Evolutionary conservation across 2,888 invertebrate genomes (phyloP).

Genomic region (Lycia hirtaria): DNA sequence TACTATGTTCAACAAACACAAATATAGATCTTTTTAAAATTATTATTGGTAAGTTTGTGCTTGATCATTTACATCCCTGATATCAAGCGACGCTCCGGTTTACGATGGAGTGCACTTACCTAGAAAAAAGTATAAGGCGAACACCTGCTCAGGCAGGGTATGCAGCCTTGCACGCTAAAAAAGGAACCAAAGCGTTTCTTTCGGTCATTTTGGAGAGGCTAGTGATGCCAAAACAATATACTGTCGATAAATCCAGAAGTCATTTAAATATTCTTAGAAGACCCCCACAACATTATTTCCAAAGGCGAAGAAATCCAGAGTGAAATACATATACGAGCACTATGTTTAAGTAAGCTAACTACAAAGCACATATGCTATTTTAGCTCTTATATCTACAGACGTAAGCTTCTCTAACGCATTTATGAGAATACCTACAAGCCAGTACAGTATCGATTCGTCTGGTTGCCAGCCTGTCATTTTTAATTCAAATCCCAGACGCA

Average conservation of each 20-base stretch:
- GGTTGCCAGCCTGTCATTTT: slow-evolving; percentile 40
- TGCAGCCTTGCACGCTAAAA: no score
- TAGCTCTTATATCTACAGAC: background rate
- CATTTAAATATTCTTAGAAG: background rate
- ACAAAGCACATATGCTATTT: background rate
- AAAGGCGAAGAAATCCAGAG: slow-evolving; percentile 3
- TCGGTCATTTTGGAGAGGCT: no score
- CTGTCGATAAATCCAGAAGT: background rate
- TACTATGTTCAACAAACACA: no score
- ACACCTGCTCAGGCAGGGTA: no score
- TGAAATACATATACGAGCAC: slow-evolving; percentile 5
- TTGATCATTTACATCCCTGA: no score
- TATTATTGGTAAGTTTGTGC: no score
- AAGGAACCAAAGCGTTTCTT: no score
- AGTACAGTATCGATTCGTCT: slow-evolving; percentile 14
- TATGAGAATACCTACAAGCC: background rate
- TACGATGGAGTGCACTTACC: no score
- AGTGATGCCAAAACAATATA: background rate
- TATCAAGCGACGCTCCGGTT: no score
- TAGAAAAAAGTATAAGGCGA: no score
- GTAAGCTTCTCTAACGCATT: background rate
- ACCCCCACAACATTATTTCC: background rate
- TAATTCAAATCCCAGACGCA: slow-evolving; percentile 66
- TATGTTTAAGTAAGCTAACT: background rate
- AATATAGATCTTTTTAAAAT: no score